Conservation (phyloP, 1,140 invertebrate genomes). For the Probaryconus sp. region DNA sequence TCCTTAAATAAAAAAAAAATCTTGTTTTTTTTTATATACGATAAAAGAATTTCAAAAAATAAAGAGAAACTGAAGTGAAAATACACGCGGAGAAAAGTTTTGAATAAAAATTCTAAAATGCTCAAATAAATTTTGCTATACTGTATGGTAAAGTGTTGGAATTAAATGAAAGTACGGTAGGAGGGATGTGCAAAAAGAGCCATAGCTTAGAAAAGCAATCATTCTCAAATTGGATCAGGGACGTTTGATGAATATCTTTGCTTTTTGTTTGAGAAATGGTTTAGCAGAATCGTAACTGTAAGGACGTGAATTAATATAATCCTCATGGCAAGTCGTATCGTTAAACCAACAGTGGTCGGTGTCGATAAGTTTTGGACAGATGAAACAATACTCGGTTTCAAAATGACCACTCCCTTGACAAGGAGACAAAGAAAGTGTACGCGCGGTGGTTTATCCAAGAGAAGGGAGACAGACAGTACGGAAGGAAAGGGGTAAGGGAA, state of each 20-base stretch:
- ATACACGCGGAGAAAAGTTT: no score
- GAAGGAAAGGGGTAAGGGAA: constrained; percentile 18
- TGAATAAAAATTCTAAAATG: no score
- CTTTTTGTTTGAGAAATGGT: constrained; percentile 3
- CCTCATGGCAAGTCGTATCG: constrained; percentile 8
- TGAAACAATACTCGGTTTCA: constrained; percentile 23
- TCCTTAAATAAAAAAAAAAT: no score
- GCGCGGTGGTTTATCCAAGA: constrained; percentile 12
- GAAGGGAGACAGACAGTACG: constrained; percentile 10
- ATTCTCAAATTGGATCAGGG: no score
- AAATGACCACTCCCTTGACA: constrained; percentile 24
- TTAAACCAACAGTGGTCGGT: constrained; percentile 6
- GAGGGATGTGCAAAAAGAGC: no score
- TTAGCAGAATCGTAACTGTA: constrained; percentile 26
- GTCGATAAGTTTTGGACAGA: constrained; percentile 24
- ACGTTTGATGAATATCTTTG: constrained; percentile 6
- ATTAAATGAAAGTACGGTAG: no score
- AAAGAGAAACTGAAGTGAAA: no score
- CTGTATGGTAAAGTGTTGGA: no score
- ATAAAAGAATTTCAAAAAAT: no score
- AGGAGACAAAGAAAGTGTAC: constrained; percentile 14
- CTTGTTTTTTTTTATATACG: no score
- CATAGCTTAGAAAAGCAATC: not conserved
- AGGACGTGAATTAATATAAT: constrained; percentile 18
- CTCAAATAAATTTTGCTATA: no score